Evolutionary conservation across 37 sponge, comb jelly and placozoan species (phyloP), one percentile per base, ranked within the genome.

Genomic region (Sycon ciliatum): DNA sequence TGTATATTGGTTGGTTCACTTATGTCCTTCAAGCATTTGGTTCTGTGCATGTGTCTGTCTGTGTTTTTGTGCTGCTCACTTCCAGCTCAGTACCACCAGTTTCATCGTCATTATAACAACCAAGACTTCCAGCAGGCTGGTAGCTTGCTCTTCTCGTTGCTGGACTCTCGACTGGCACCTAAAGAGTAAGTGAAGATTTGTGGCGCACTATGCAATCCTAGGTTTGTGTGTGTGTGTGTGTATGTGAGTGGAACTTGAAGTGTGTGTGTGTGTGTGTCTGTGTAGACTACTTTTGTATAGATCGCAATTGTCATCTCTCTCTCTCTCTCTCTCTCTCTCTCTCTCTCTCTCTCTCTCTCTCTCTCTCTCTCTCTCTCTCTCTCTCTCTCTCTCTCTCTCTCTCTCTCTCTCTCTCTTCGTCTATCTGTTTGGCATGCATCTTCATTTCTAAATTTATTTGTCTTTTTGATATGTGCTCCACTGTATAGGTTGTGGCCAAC

Each of bases 11-110:
- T 42, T 16, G 5, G 0, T 0, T 33, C 39, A 11, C 11, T 55
- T 31, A 30, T 73, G 73, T 7, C 0, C 1, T 58, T 57, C 39
- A 36, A 24, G 9, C 11, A 40, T 4, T 23, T 34, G 24, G 56
- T 7, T 6, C 1, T 42, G 24, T 20, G 31, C 3, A 5, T 9
- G 11, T 2, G 22, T 46, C 39, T 31, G 37, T 58, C 46, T 56
- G 3, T 4, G 36, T 55, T 3, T 4, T 1, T 26, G 2, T 1
- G 2, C 3, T 27, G 24, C 26, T 26, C 4, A 27, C 24, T 13
- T 57, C 4, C 58, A 86, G 88, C 78, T 22, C 83, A 83, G 68
- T 88, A 83, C 71, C 60, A 84, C 39, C 78, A 88, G 32, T 83
- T 78, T 33, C 80, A 80, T 20, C 39, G 55, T 34, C 75, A 77